phyloP scores from a whole-genome alignment of 1,140 invertebrate genomes.

The Atta colombica region DNA sequence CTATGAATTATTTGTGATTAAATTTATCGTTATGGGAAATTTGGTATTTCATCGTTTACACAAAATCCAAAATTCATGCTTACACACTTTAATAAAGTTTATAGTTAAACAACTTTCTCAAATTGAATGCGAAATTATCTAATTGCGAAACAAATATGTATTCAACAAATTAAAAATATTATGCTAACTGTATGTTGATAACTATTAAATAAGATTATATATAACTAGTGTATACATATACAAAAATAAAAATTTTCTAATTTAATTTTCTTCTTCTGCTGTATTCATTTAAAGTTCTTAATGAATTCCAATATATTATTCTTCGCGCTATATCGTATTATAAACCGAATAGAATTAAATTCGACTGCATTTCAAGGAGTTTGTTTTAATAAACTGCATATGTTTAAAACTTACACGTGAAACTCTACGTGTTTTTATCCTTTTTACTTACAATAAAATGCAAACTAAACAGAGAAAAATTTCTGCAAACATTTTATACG shows the following conservation, averaged over 20 bases:
- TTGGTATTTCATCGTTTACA: neutral
- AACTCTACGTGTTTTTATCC: neutral
- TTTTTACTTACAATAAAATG: neutral
- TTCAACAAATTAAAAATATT: conserved; percentile 11
- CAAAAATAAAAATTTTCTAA: conserved; percentile 10
- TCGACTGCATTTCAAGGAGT: neutral
- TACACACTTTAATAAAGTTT: neutral
- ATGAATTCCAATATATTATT: conserved; percentile 50
- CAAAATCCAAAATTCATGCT: neutral
- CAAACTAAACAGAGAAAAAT: neutral
- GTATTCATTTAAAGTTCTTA: conserved; percentile 53
- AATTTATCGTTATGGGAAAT: neutral
- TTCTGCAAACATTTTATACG: neutral
- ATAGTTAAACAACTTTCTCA: neutral
- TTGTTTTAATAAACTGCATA: neutral
- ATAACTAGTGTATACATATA: neutral
- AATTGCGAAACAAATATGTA: neutral
- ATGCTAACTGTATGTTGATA: neutral
- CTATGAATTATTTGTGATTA: conserved; percentile 34
- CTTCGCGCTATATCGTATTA: neutral
- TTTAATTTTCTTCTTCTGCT: conserved; percentile 14
- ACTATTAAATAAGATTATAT: neutral
- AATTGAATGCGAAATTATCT: neutral
- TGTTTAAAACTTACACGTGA: neutral
- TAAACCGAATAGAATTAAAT: conserved; percentile 33